These are phyloP conservation scores for Adrianichthys oophorus DNA, from an alignment of 2,797 vertebrate species.

Conservation along the genomic window DNA sequence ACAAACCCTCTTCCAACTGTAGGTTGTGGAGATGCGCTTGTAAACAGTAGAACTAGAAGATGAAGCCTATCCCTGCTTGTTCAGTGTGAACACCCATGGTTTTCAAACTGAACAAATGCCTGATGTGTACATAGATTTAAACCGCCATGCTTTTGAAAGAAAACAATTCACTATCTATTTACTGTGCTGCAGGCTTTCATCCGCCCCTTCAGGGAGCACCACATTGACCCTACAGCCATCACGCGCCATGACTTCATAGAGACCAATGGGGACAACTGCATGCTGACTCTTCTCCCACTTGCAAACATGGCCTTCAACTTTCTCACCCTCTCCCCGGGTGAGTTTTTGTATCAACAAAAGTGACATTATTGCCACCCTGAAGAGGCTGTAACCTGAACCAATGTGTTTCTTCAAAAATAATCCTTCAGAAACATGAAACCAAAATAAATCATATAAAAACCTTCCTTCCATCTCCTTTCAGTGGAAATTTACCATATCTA, in stretches of 20 bases:
- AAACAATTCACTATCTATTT: not conserved
- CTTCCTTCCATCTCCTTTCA: conserved; percentile 55
- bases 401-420: not conserved
- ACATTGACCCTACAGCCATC: conserved; percentile 98
- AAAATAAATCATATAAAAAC: not conserved
- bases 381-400: not conserved
- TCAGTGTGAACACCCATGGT: too few relatives aligned
- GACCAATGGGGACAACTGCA: conserved; percentile 99
- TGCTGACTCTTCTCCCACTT: conserved; percentile 90
- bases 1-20: too few relatives aligned
- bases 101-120: too few relatives aligned
- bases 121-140: too few relatives aligned
- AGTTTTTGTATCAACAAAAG: conserved; percentile 48
- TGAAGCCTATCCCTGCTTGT: too few relatives aligned
- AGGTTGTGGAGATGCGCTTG: too few relatives aligned
- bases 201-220: conserved; percentile 96
- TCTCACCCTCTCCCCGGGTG: conserved; percentile 86
- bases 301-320: conserved; percentile 94
- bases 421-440: not conserved
- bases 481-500: conserved; percentile 84
- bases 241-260: conserved; percentile 98
- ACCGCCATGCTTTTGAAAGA: not conserved
- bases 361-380: conserved; percentile 4
- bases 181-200: conserved; percentile 88
- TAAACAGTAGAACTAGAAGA: too few relatives aligned